phyloP scores from a whole-genome alignment of 2,113 vertebrate species.

The Turdus rufiventris region DNA sequence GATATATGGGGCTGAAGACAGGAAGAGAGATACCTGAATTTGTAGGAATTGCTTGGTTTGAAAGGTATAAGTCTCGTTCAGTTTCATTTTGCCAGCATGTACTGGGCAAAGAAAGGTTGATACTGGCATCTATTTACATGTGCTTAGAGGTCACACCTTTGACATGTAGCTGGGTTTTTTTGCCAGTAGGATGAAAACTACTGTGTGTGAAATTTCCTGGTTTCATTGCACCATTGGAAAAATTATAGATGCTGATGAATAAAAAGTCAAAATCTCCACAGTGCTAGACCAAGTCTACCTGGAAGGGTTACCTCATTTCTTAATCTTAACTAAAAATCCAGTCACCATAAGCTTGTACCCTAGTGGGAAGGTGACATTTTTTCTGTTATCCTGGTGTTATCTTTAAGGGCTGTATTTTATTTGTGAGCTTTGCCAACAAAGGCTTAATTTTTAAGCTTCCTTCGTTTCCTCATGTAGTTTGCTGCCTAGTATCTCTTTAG shows the following conservation, averaged over 20 bases:
- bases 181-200: background rate
- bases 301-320: background rate
- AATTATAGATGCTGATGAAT: background rate
- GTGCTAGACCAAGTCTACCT: background rate
- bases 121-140: background rate
- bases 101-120: background rate
- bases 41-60: background rate
- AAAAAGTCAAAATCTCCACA: background rate
- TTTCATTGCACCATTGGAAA: background rate
- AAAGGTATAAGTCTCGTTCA: background rate
- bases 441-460: background rate
- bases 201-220: background rate
- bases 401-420: background rate
- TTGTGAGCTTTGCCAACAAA: background rate
- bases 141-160: background rate
- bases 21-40: background rate
- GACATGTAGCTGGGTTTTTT: fast-evolving
- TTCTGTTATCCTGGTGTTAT: background rate
- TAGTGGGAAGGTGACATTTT: background rate
- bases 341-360: background rate
- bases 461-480: background rate
- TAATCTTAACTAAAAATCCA: background rate
- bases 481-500: background rate
- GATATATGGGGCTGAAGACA: background rate
- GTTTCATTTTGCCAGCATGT: background rate